Evolutionary conservation across 1,140 invertebrate genomes (phyloP).

Genomic region (honey bee (Apis mellifera)): DNA sequence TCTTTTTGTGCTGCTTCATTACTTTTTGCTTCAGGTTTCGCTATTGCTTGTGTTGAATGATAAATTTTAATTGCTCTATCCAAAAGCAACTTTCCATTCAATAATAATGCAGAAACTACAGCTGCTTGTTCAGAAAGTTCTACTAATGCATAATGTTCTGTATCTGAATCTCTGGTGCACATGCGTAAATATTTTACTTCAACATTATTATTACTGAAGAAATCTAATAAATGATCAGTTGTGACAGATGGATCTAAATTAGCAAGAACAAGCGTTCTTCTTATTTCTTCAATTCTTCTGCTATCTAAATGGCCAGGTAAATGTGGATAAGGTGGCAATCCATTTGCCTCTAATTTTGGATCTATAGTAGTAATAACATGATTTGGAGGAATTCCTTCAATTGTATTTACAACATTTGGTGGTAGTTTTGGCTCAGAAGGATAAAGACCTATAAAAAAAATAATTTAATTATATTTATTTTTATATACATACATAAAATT

Average conservation of each 20-base stretch:
- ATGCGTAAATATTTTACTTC: constrained; percentile 98
- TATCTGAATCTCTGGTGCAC: constrained; percentile 91
- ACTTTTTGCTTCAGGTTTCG: constrained; percentile 96
- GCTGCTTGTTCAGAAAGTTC: constrained; percentile 97
- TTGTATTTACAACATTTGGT: constrained; percentile 93
- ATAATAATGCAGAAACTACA: constrained; percentile 92
- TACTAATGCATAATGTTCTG: constrained; percentile 91
- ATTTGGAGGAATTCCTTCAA: constrained; percentile 92
- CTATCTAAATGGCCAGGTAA: constrained; percentile 95
- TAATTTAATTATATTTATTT: neutral
- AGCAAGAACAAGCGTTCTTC: constrained; percentile 93
- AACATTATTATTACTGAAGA: constrained; percentile 90
- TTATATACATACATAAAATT: neutral
- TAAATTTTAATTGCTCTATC: constrained; percentile 85
- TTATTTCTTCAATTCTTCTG: constrained; percentile 97
- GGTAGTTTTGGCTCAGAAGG: constrained; percentile 93
- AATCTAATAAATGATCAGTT: constrained; percentile 91
- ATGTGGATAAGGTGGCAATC: constrained; percentile 95
- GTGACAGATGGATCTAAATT: constrained; percentile 86
- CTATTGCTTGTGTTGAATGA: constrained; percentile 95
- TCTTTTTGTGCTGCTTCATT: constrained; percentile 97
- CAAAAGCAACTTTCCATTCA: constrained; percentile 87
- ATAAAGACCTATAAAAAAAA: constrained; percentile 82
- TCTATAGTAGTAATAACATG: constrained; percentile 94
- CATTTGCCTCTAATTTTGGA: constrained; percentile 91